Evolutionary conservation across 2,888 invertebrate genomes (phyloP), one percentile per base, ranked within the genome.

Genomic region (Athrips mouffetella): DNA sequence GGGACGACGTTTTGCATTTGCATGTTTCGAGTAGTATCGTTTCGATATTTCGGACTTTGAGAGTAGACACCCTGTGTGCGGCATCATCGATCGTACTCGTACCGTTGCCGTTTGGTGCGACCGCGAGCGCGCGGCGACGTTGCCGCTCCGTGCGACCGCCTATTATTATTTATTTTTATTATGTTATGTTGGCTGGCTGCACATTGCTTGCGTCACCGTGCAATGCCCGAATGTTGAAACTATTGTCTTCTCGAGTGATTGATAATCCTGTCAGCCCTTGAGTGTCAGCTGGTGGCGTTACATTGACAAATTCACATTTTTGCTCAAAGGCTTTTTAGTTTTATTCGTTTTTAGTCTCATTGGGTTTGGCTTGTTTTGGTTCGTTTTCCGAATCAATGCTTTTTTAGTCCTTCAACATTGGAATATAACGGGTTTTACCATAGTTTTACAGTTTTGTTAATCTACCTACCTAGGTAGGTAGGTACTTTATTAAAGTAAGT

Each of bases 101-200:
- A 27, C 33, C 46, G 41, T 41, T 41, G 41, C 41, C 41, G 13
- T 27, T 47, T 41, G 35, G 50, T 40, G 33, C 46, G 29, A 8
- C 13, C n/a, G 33, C 41, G 11, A 30, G 40, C 8, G 23, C 41
- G n/a, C 45, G 35, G 39, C 45, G 29, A 20, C 47, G 49, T 50
- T 47, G 52, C 52, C 49, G 21, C 21, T 35, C 35, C 45, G 45
- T 35, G 25, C 45, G 15, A 11, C 18, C 21, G 31, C 39, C 48
- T 48, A 51, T 48, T 51, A 51, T 51, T 51, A 51, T 48, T 51
- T 51, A 48, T 51, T 51, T 51, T 51, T 51, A 48, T 51, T 51
- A 51, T 49, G 49, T 41, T 42, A n/a, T 41, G 41, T 16, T 41
- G 45, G 45, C 45, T 44, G n/a, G 21, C 35, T 40, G 47, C 47